A percentile compares a stretch with the other conserved stretches of the same genome.
Evolutionary conservation across 2,797 vertebrate species (phyloP).

Genomic region (Podargus strigoides): DNA sequence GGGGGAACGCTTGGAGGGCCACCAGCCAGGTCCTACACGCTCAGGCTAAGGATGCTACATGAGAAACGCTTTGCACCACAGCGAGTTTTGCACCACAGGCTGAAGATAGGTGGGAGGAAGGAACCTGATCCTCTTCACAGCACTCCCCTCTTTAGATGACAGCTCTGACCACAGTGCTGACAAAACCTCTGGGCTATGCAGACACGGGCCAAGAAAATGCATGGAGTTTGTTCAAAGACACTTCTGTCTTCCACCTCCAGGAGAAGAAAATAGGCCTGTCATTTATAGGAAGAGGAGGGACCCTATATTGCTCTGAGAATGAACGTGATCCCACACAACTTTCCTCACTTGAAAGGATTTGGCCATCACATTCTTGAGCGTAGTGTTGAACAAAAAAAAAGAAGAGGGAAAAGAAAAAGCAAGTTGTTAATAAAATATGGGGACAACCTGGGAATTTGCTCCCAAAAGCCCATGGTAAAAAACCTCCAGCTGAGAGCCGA

Average conservation of each 20-base stretch:
- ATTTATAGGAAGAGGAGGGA: background rate
- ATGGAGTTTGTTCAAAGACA: background rate
- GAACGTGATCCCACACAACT: background rate
- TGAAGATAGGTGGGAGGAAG: background rate
- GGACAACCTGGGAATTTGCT: background rate
- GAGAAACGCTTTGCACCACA: background rate
- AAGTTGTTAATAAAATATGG: slow-evolving; percentile 2
- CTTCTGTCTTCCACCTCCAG: background rate
- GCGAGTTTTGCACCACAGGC: background rate
- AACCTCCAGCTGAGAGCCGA: background rate
- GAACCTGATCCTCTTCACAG: background rate
- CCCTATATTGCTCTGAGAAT: background rate
- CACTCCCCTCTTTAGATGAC: background rate
- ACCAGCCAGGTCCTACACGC: rapidly evolving
- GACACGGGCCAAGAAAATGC: background rate
- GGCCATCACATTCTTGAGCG: background rate
- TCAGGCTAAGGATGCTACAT: background rate
- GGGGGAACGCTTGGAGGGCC: rapidly evolving
- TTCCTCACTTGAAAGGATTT: background rate
- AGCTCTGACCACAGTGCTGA: background rate
- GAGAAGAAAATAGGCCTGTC: background rate
- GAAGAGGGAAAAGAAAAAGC: background rate
- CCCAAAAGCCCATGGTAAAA: background rate
- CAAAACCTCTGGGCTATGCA: background rate
- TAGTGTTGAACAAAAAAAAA: background rate